Evolutionary conservation across 1,140 invertebrate species (phyloP).

Genomic region (Zophobas morio): DNA sequence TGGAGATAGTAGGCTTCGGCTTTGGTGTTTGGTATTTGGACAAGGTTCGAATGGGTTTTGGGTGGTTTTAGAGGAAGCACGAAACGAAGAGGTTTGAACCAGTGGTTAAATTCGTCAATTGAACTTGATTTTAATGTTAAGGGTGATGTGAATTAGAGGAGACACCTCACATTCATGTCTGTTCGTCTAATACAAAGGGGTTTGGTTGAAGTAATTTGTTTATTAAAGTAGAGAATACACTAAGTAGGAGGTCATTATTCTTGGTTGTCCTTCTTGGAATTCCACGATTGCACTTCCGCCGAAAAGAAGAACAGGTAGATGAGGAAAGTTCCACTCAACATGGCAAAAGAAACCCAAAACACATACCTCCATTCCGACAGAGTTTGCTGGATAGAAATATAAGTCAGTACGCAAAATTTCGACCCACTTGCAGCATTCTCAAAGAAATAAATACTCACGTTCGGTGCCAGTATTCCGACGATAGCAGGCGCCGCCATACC

Average conservation of each 20-base stretch:
- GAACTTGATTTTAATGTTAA: too few species aligned
- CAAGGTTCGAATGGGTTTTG: conserved; percentile 66
- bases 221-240: too few species aligned
- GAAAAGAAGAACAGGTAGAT: conserved; percentile 81
- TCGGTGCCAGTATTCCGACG: conserved; percentile 81
- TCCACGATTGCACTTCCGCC: conserved; percentile 68
- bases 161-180: too few species aligned
- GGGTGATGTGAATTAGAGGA: too few species aligned
- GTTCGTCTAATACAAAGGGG: too few species aligned
- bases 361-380: conserved; percentile 84
- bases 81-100: conserved; percentile 82
- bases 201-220: too few species aligned
- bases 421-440: too few species aligned
- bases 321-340: conserved; percentile 81
- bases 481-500: conserved; percentile 87
- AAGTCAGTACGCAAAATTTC: too few species aligned
- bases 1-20: conserved; percentile 70
- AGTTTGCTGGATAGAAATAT: conserved; percentile 72
- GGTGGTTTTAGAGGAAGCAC: conserved; percentile 67
- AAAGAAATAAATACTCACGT: conserved; percentile 69
- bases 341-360: conserved; percentile 85
- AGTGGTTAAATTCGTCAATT: too few species aligned
- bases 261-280: conserved; percentile 69
- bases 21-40: conserved; percentile 68
- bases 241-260: too few species aligned